Base-by-base conservation (phyloP, 2,888 invertebrate genomes). In the Strigamia maritima region DNA sequence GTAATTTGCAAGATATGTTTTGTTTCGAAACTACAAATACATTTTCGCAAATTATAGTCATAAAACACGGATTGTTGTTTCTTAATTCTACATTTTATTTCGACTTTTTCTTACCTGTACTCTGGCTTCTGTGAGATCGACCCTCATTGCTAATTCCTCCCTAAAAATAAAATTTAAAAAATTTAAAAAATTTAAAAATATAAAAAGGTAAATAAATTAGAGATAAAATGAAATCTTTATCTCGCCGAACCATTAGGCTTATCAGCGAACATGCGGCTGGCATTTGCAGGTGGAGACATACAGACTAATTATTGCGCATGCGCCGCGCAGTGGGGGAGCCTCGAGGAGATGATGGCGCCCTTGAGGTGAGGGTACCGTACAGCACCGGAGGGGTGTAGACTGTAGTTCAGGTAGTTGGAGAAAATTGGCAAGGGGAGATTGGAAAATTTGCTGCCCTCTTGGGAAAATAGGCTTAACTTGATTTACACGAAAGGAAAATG, bases 131-230 rank as follows among this genome's bases (percentile, higher is more conserved):
- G 95, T 95, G 83, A 95, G 90, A 87, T 95, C 95, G 85, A 95
- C 95, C 89, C 95, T 95, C 91, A 95, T 94, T 75, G 95, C 95
- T 82, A 95, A 89, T 87, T 95, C 95, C 87, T 96, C 94, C 84
- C 96, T 89, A 92, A 81, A 81, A 85, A 83, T 76, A 81, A 76
- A 79, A 54, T 26, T 12, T 2, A 31, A 35, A 65, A n/a, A 65
- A 35, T n/a, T n/a, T n/a, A 31, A 60, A 78, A 75, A 3, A 4
- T 40, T 16, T 81, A 76, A 79, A 60, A 60, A 24, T 12, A 19
- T 19, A 65, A 31, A 65, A 35, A 28, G 2, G 75, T 74, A 31
- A 86, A 83, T 79, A 86, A 86, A 81, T 86, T 86, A 35, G 35
- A 75, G 40, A 75, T 22, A 75, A 75, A 78, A 77, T 44, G 44